A percentile compares a stretch with the other conserved stretches of the same genome.
These are phyloP conservation scores for Eulemur coronatus DNA, from an alignment of 2,797 vertebrate species.

Conservation along the genomic window DNA sequence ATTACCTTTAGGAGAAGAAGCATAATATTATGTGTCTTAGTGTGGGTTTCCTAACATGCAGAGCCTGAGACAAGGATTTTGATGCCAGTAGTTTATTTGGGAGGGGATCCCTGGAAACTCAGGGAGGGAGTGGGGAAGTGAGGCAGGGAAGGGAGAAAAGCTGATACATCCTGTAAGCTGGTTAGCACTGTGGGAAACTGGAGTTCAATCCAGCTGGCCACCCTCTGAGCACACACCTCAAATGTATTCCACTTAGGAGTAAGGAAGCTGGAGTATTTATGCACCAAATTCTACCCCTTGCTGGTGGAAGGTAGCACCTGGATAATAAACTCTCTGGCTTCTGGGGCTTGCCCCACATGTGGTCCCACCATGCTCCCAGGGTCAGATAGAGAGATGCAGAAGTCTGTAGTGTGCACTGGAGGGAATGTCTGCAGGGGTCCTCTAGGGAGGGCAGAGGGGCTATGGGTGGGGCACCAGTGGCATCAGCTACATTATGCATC, in stretches of 20 bases:
- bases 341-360: neutral
- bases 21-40: neutral
- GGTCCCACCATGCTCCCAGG: neutral
- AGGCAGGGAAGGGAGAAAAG: neutral
- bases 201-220: neutral
- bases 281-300: neutral
- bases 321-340: neutral
- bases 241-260: neutral
- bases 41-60: neutral
- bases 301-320: neutral
- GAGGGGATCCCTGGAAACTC: neutral
- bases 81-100: neutral
- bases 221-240: neutral
- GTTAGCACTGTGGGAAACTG: neutral
- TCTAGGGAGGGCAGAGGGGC: neutral
- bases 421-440: neutral
- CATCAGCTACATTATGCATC: neutral
- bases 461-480: neutral
- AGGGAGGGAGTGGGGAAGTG: neutral
- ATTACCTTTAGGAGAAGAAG: neutral
- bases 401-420: neutral
- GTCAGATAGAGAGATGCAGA: neutral
- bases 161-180: neutral
- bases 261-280: neutral
- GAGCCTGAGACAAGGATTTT: constrained; percentile 21